These are phyloP conservation scores for Slavum lentiscoides DNA, from an alignment of 2,888 invertebrate genomes.

Conservation along the genomic window DNA sequence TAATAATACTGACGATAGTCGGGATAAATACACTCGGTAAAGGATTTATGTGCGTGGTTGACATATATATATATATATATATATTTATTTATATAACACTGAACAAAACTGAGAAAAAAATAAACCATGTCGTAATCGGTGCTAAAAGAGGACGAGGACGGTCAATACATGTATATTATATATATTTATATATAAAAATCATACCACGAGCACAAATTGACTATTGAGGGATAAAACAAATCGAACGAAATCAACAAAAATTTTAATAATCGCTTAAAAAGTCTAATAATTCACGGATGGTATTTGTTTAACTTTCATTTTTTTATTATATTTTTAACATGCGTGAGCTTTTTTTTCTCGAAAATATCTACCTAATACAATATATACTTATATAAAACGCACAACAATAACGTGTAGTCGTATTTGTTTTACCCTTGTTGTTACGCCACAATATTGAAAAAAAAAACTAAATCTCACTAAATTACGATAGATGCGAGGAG, in stretches of 20 bases:
- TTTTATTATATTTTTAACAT: not conserved
- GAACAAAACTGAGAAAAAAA: conserved; percentile 10
- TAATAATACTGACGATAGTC: conserved; percentile 14
- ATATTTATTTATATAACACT: conserved; percentile 23
- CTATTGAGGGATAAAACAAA: conserved; percentile 7
- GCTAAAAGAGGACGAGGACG: not conserved
- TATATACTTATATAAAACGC: conserved; percentile 25
- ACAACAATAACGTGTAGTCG: conserved; percentile 38
- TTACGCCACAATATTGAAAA: conserved; percentile 26
- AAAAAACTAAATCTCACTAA: conserved; percentile 18
- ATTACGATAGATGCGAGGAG: not conserved
- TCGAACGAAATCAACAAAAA: conserved; percentile 16
- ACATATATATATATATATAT: conserved; percentile 5
- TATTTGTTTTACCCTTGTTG: conserved; percentile 31
- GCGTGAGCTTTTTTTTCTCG: conserved; percentile 35
- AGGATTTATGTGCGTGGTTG: conserved; percentile 16
- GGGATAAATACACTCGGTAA: conserved; percentile 33
- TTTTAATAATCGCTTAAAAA: conserved; percentile 6
- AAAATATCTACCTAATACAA: conserved; percentile 15
- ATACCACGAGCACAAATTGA: not conserved
- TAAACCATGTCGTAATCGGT: not conserved
- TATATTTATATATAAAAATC: not conserved
- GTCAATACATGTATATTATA: not conserved
- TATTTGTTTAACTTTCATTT: conserved; percentile 2
- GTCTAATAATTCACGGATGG: conserved; percentile 21